Evolutionary conservation across 2,113 vertebrate species (phyloP).

Genomic region (Ctenodactylus gundi): DNA sequence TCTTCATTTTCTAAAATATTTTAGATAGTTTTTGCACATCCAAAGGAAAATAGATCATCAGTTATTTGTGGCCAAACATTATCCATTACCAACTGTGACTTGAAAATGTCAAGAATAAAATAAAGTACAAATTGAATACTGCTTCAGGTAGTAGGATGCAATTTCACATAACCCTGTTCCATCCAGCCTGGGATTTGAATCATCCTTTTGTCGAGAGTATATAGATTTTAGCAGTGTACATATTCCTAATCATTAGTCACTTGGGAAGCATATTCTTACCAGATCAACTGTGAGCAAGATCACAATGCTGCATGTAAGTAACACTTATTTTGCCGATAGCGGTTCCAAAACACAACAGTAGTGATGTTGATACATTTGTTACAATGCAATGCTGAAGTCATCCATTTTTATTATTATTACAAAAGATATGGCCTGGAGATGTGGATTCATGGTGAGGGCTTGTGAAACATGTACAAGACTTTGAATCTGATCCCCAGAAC

Average conservation of each 20-base stretch:
- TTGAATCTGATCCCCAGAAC: background rate
- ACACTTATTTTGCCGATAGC: background rate
- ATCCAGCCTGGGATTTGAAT: background rate
- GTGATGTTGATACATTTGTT: background rate
- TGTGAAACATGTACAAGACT: background rate
- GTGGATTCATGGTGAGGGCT: background rate
- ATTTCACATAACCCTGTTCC: background rate
- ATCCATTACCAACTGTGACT: too few relatives aligned
- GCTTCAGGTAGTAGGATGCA: background rate
- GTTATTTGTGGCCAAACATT: background rate
- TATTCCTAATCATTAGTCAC: background rate
- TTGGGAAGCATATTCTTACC: background rate
- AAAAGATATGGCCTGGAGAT: too few relatives aligned
- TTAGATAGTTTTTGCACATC: background rate
- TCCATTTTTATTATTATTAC: background rate
- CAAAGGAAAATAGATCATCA: background rate
- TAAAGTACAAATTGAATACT: background rate
- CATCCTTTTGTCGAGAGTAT: background rate
- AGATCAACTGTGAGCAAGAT: background rate
- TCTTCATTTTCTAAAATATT: constrained; percentile 5
- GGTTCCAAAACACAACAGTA: background rate
- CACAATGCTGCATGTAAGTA: background rate
- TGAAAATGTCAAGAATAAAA: background rate
- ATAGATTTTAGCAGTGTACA: background rate
- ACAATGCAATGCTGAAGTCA: too few relatives aligned